Evolutionary conservation across 2,888 invertebrate species (phyloP).

Genomic region (Atethmia centrago): DNA sequence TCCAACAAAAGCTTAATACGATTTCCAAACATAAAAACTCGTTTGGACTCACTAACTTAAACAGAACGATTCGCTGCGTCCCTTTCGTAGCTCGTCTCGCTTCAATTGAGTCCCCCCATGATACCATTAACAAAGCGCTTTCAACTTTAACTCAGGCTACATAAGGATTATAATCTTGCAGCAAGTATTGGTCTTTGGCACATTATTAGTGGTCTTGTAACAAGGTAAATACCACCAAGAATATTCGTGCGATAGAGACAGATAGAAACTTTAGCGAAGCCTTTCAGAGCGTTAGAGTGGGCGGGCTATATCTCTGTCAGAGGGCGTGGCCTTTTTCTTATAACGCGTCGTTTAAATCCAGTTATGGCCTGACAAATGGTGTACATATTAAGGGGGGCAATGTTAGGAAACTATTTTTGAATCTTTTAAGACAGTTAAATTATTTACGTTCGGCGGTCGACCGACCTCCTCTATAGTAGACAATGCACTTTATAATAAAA

Average conservation of each 20-base stretch:
- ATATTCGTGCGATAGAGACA: constrained; percentile 80
- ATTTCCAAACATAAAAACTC: constrained; percentile 91
- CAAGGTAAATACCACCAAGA: constrained; percentile 82
- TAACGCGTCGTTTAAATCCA: constrained; percentile 89
- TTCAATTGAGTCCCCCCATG: constrained; percentile 85
- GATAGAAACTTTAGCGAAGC: constrained; percentile 40
- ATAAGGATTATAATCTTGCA: constrained; percentile 66
- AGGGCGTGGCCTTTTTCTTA: constrained; percentile 84
- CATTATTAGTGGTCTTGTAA: constrained; percentile 79
- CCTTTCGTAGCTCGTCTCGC: constrained; percentile 83
- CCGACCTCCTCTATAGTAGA: constrained; percentile 86
- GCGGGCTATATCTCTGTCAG: constrained; percentile 72
- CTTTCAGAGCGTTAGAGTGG: constrained; percentile 67
- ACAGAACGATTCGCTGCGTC: constrained; percentile 86
- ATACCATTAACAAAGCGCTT: constrained; percentile 63
- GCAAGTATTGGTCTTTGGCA: constrained; percentile 69
- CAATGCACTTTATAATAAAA: constrained; percentile 91
- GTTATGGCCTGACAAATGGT: constrained; percentile 91
- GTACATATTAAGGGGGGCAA: constrained; percentile 90
- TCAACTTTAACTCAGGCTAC: constrained; percentile 15
- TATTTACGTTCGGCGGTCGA: constrained; percentile 88
- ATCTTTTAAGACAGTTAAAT: constrained; percentile 91
- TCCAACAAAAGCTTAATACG: constrained; percentile 91
- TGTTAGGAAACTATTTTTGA: constrained; percentile 91
- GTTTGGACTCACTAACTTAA: constrained; percentile 90